Conservation (phyloP, 2,113 vertebrate genomes). For the Acanthochromis polyacanthus region DNA sequence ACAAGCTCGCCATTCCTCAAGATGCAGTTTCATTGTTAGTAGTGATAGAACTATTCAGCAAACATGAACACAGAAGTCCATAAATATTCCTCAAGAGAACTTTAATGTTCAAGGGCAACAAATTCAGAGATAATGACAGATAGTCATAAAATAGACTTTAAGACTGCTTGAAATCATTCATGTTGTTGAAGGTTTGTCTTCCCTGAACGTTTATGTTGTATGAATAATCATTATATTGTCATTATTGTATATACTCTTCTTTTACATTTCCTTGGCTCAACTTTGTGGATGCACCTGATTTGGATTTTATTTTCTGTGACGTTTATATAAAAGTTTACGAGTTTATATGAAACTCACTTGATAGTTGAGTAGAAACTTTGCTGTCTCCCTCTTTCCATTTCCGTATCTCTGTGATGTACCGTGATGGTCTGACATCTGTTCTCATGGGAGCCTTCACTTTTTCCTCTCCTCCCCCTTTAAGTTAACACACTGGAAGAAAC, state of each 20-base stretch:
- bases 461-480: not conserved
- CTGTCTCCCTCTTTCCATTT: constrained; percentile 6
- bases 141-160: too few species aligned
- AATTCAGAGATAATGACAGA: too few species aligned
- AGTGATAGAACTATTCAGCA: too few species aligned
- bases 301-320: not conserved
- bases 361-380: not conserved
- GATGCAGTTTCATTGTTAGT: too few species aligned
- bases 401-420: constrained; percentile 14
- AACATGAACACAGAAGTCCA: too few species aligned
- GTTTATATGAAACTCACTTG: not conserved
- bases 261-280: not conserved
- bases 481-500: constrained; percentile 47
- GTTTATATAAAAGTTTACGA: not conserved
- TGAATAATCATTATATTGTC: too few species aligned
- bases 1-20: not conserved
- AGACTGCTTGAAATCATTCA: not conserved
- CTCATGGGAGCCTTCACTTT: constrained; percentile 47
- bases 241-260: not conserved
- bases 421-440: constrained; percentile 38
- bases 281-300: not conserved
- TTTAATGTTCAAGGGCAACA: too few species aligned
- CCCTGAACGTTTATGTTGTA: not conserved
- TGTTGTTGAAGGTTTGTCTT: not conserved
- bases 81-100: too few species aligned